phyloP scores from a whole-genome alignment of 2,113 vertebrate genomes.

The Macquaria australasica region DNA sequence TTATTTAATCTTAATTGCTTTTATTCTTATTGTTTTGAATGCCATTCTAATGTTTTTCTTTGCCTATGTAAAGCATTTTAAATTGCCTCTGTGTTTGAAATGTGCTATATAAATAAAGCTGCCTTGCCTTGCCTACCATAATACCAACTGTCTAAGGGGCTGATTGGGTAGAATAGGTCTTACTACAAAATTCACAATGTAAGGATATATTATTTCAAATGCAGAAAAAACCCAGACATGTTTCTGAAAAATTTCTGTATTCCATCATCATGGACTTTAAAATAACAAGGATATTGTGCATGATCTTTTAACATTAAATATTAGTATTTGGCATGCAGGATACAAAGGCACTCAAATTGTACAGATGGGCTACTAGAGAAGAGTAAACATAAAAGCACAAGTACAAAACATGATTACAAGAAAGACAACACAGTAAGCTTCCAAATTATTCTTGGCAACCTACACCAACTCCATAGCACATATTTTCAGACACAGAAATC shows the following conservation, averaged over 20 bases:
- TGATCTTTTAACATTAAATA: slow-evolving; percentile 58
- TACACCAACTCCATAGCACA: slow-evolving; percentile 23
- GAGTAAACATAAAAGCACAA: slow-evolving; percentile 50
- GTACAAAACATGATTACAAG: slow-evolving; percentile 47
- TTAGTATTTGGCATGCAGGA: slow-evolving; percentile 76
- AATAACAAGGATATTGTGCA: slow-evolving; percentile 67
- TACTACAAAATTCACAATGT: background rate
- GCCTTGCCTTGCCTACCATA: too few species aligned
- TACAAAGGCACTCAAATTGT: slow-evolving; percentile 78
- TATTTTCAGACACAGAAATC: slow-evolving; percentile 31
- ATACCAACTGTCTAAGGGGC: too few species aligned
- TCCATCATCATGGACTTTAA: slow-evolving; percentile 62
- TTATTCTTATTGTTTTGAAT: too few species aligned
- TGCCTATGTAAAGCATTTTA: too few species aligned
- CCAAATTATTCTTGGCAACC: slow-evolving; percentile 30
- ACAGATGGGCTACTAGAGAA: slow-evolving; percentile 62
- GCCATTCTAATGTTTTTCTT: too few species aligned
- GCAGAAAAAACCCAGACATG: background rate
- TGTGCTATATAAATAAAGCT: too few species aligned
- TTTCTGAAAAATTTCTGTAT: slow-evolving; percentile 69
- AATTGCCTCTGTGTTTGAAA: too few species aligned
- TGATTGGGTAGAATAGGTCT: background rate
- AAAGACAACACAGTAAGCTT: slow-evolving; percentile 48
- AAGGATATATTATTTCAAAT: background rate
- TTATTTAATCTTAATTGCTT: too few species aligned